phyloP scores from a whole-genome alignment of 2,888 invertebrate species.

The Apomyelois bistriatella region DNA sequence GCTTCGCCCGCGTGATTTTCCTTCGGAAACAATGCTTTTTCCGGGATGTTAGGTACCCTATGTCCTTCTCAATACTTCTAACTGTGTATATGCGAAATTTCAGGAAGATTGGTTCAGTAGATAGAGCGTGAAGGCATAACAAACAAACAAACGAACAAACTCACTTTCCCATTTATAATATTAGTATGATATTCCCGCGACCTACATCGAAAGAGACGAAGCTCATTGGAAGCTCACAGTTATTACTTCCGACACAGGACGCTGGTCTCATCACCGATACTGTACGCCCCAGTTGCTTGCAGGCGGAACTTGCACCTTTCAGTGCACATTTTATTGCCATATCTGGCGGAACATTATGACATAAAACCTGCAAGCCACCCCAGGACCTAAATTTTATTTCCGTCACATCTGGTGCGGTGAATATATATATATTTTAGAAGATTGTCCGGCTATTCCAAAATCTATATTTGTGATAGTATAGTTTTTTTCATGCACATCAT shows the following conservation, averaged over 20 bases:
- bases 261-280: not conserved
- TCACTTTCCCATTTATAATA: too few relatives aligned
- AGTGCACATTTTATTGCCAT: conserved; percentile 6
- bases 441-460: not conserved
- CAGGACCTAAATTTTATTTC: not conserved
- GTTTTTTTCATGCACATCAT: too few relatives aligned
- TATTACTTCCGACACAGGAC: conserved; percentile 11
- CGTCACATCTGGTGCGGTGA: not conserved
- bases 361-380: not conserved
- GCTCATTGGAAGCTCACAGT: conserved; percentile 2
- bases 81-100: too few relatives aligned
- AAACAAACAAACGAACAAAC: too few relatives aligned
- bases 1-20: too few relatives aligned
- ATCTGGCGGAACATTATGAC: conserved; percentile 6
- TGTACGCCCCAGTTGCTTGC: not conserved
- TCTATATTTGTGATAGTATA: too few relatives aligned
- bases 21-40: too few relatives aligned
- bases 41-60: too few relatives aligned
- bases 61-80: too few relatives aligned
- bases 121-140: too few relatives aligned
- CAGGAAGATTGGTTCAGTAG: too few relatives aligned
- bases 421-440: not conserved
- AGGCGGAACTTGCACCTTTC: not conserved
- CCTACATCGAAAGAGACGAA: not conserved
- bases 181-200: not conserved